Evolutionary conservation across 2,888 invertebrate genomes (phyloP).

Genomic region (Troilus luridus): DNA sequence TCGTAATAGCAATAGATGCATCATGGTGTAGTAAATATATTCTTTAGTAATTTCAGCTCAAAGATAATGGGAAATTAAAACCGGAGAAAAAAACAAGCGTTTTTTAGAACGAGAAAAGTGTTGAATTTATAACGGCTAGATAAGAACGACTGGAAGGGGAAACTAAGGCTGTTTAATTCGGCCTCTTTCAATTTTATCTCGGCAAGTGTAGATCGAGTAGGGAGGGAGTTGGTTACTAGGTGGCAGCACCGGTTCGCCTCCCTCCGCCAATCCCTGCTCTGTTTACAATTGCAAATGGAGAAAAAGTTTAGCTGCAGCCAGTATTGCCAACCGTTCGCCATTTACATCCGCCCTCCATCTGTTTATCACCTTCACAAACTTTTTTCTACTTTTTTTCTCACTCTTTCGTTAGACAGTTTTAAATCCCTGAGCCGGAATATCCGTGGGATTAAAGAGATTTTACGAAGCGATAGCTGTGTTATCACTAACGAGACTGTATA

Average conservation of each 20-base stretch:
- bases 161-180: constrained; percentile 22
- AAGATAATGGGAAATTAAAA: not conserved
- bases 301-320: constrained; percentile 44
- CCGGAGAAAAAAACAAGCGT: not conserved
- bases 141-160: not conserved
- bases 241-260: not conserved
- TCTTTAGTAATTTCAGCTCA: not conserved
- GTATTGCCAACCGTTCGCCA: constrained; percentile 36
- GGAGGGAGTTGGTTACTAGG: not conserved
- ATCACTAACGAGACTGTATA: not conserved
- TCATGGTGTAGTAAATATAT: not conserved
- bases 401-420: constrained; percentile 16
- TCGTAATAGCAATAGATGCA: not conserved
- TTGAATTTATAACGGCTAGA: constrained; percentile 29
- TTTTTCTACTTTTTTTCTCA: constrained; percentile 11
- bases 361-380: constrained; percentile 29
- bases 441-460: not conserved
- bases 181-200: constrained; percentile 37
- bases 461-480: not conserved
- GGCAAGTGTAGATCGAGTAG: not conserved
- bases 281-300: constrained; percentile 55
- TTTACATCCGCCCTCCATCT: constrained; percentile 41
- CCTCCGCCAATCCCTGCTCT: constrained; percentile 3
- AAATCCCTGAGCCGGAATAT: not conserved
- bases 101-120: constrained; percentile 9